Conservation (phyloP, 2,113 vertebrate genomes). For the Corydoras maculifer region DNA sequence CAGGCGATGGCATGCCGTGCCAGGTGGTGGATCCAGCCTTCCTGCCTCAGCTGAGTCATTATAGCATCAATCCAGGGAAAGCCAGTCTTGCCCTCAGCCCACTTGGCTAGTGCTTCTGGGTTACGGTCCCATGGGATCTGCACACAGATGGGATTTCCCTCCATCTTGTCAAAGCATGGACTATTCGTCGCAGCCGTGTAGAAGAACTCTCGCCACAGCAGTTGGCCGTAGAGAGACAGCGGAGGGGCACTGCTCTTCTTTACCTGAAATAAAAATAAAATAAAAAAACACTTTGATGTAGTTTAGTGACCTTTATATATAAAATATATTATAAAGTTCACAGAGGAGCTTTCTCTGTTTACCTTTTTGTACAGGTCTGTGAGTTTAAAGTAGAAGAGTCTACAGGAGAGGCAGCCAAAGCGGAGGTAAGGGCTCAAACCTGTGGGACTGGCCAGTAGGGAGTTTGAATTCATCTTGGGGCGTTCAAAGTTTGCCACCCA, state of each 20-base stretch:
- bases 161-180: slow-evolving; percentile 96
- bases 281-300: background rate
- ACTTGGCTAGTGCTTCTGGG: slow-evolving; percentile 89
- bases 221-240: slow-evolving; percentile 86
- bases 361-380: slow-evolving; percentile 96
- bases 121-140: slow-evolving; percentile 96
- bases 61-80: slow-evolving; percentile 88
- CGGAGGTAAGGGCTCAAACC: slow-evolving; percentile 91
- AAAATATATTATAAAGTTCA: background rate
- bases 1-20: slow-evolving; percentile 84
- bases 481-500: slow-evolving; percentile 96
- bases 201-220: slow-evolving; percentile 96
- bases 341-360: slow-evolving; percentile 3
- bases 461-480: slow-evolving; percentile 90
- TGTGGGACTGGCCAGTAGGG: slow-evolving; percentile 86
- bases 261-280: slow-evolving; percentile 61
- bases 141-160: slow-evolving; percentile 90
- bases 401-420: slow-evolving; percentile 91
- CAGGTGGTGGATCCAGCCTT: slow-evolving; percentile 86
- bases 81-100: slow-evolving; percentile 89
- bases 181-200: slow-evolving; percentile 90
- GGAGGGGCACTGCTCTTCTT: slow-evolving; percentile 88
- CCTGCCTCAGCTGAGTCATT: slow-evolving; percentile 83
- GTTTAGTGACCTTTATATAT: no score
- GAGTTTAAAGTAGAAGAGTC: slow-evolving; percentile 90